These are phyloP conservation scores for Perca fluviatilis DNA, from an alignment of 2,113 vertebrate genomes.

Conservation along the genomic window DNA sequence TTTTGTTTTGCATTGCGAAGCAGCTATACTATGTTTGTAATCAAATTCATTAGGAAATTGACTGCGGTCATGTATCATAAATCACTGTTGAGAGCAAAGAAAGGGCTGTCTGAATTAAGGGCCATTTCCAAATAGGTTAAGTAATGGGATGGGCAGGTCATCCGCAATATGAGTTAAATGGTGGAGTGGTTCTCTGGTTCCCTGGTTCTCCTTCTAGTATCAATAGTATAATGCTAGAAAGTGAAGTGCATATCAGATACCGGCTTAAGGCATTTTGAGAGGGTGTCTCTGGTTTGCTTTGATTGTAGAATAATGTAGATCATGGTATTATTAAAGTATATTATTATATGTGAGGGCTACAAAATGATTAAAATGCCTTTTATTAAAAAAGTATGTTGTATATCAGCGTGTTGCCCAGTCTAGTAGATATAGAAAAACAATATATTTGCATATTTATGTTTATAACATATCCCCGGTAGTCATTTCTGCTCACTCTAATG, in stretches of 20 bases:
- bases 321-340: constrained; percentile 16
- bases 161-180: constrained; percentile 55
- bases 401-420: neutral
- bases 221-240: constrained; percentile 14
- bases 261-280: constrained; percentile 16
- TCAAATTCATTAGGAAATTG: constrained; percentile 71
- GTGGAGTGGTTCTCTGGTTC: constrained; percentile 43
- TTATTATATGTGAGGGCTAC: neutral
- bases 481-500: constrained; percentile 17
- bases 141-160: constrained; percentile 74
- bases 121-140: constrained; percentile 72
- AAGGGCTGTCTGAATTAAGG: constrained; percentile 57
- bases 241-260: constrained; percentile 24
- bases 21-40: constrained; percentile 40
- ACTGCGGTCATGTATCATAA: constrained; percentile 66
- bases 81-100: constrained; percentile 72
- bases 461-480: neutral
- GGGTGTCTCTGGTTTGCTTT: constrained; percentile 29
- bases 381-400: neutral
- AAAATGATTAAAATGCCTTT: neutral
- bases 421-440: neutral
- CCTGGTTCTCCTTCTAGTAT: constrained; percentile 13
- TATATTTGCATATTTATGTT: neutral
- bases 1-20: constrained; percentile 21
- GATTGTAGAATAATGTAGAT: constrained; percentile 50